These are phyloP conservation scores for Keiferia lycopersicella DNA, from an alignment of 2,888 invertebrate genomes.

Conservation along the genomic window DNA sequence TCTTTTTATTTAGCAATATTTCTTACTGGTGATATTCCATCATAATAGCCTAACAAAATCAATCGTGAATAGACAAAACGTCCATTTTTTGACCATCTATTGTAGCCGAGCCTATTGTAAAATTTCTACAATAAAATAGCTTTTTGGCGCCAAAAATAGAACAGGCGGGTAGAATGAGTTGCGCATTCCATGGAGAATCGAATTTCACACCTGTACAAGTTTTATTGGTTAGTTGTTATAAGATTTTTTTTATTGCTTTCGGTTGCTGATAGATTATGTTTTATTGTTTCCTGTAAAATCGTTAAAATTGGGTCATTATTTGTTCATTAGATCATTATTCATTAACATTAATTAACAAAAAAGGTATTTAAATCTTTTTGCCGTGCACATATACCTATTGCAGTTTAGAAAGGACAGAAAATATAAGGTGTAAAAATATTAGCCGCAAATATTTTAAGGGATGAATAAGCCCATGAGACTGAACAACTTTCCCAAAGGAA, in stretches of 20 bases:
- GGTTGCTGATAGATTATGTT: not conserved
- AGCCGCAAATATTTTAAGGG: too few species aligned
- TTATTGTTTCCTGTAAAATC: not conserved
- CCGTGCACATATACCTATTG: too few species aligned
- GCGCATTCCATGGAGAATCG: slow-evolving; percentile 6
- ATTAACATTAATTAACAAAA: too few species aligned
- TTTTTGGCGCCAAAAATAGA: not conserved
- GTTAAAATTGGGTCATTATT: not conserved
- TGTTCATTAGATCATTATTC: too few species aligned
- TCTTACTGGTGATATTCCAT: too few species aligned
- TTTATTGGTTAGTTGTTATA: slow-evolving; percentile 5
- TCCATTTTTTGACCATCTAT: not conserved
- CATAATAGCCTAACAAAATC: not conserved
- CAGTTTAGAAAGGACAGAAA: too few species aligned
- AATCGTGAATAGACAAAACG: not conserved
- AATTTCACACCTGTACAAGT: slow-evolving; percentile 7
- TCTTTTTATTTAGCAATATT: too few species aligned
- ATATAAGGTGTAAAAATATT: too few species aligned
- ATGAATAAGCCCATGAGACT: too few species aligned
- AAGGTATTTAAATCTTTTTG: too few species aligned
- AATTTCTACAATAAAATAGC: not conserved
- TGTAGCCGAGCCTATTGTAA: not conserved
- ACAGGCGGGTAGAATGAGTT: not conserved
- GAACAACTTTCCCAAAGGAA: too few species aligned
- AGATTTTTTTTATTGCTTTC: not conserved